Evolutionary conservation across 2,797 vertebrate species (phyloP).

Genomic region (Chaetodon trifasciatus): DNA sequence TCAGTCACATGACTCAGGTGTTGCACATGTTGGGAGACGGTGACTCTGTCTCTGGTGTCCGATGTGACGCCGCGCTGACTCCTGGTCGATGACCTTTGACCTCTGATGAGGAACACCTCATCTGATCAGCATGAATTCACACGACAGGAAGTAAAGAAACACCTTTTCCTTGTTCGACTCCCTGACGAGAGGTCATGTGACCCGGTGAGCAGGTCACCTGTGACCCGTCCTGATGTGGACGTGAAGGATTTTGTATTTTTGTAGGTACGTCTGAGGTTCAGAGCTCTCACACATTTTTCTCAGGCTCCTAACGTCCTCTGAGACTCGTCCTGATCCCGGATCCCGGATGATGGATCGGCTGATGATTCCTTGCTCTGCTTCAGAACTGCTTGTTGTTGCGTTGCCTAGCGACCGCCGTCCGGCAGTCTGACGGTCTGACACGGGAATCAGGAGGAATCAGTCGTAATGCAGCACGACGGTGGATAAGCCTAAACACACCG

Average conservation of each 20-base stretch:
- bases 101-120: no score
- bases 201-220: background rate
- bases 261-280: background rate
- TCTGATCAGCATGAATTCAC: no score
- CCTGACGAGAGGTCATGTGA: background rate
- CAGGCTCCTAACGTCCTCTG: conserved; percentile 11
- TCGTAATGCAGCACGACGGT: conserved; percentile 23
- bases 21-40: no score
- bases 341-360: conserved; percentile 12
- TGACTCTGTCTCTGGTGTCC: no score
- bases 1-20: no score
- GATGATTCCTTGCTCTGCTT: background rate
- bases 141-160: background rate
- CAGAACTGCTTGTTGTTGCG: conserved; percentile 38
- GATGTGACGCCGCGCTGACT: no score
- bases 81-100: no score
- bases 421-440: conserved; percentile 37
- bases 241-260: no score
- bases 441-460: conserved; percentile 54
- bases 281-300: background rate
- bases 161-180: no score
- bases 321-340: background rate
- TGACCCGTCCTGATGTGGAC: no score
- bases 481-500: conserved; percentile 61
- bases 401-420: conserved; percentile 32